These are phyloP conservation scores for Nannospalax galili DNA, from an alignment of 2,113 vertebrate species.

Conservation along the genomic window DNA sequence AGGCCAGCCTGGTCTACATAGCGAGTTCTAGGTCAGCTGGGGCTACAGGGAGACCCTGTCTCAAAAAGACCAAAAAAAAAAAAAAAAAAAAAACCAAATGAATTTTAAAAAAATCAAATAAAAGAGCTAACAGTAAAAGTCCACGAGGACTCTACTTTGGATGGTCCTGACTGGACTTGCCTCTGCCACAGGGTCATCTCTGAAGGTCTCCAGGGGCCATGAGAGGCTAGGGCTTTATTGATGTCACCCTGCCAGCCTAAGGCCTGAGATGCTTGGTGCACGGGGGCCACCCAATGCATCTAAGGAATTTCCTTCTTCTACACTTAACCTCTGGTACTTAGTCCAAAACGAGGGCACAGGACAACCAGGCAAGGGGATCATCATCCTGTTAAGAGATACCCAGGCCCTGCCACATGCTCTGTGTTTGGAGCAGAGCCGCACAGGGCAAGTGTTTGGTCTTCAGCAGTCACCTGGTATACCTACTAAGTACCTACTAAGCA, in stretches of 20 bases:
- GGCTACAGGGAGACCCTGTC: too few relatives aligned
- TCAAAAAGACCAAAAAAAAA: too few relatives aligned
- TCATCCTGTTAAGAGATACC: fast-evolving
- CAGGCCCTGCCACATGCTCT: neutral
- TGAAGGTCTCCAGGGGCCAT: fast-evolving
- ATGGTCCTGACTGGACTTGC: fast-evolving
- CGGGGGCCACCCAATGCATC: fast-evolving
- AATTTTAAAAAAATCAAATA: neutral
- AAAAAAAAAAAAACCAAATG: too few relatives aligned
- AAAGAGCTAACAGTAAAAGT: too few relatives aligned
- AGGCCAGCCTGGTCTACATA: too few relatives aligned
- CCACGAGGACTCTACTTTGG: fast-evolving
- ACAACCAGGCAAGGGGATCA: fast-evolving
- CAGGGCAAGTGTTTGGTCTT: fast-evolving
- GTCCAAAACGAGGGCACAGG: fast-evolving
- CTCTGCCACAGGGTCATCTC: fast-evolving
- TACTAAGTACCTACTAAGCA: neutral
- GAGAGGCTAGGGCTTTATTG: fast-evolving
- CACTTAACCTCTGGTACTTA: fast-evolving
- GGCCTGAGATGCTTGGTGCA: fast-evolving
- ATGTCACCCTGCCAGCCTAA: fast-evolving
- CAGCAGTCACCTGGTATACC: neutral
- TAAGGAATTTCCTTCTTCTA: neutral
- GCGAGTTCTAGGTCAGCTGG: too few relatives aligned
- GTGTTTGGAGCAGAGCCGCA: fast-evolving